Evolutionary conservation across 1,140 invertebrate genomes (phyloP).

Genomic region (Pseudomyrmex cubaensis): DNA sequence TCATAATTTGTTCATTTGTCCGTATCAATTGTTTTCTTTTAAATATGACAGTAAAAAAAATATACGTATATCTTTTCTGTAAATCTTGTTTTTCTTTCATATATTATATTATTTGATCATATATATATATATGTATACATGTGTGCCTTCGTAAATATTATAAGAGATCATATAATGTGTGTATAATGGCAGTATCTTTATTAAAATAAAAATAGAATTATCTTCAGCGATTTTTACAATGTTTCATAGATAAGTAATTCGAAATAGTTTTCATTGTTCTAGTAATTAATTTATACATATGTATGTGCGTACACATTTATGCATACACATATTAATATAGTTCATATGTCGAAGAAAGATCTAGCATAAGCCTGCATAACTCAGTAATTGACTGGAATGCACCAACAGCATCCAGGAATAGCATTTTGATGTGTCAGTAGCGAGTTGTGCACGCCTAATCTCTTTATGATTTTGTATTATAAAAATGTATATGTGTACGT

Average conservation of each 20-base stretch:
- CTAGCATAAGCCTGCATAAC: too few relatives aligned
- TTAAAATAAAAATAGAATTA: conserved; percentile 25
- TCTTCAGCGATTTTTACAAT: background rate
- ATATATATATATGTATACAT: background rate
- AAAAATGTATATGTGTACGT: too few relatives aligned
- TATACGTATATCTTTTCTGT: background rate
- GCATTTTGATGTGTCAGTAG: too few relatives aligned
- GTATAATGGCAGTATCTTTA: conserved; percentile 33
- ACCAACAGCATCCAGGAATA: too few relatives aligned
- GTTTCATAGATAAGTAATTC: background rate
- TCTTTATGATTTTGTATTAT: too few relatives aligned
- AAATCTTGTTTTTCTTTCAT: background rate
- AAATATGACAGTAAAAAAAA: background rate
- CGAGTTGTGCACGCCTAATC: too few relatives aligned
- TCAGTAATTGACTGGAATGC: too few relatives aligned
- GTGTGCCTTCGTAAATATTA: conserved; percentile 25
- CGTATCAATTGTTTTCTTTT: too few relatives aligned
- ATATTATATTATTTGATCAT: conserved; percentile 15
- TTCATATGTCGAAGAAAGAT: background rate
- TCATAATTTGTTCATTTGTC: too few relatives aligned
- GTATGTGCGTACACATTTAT: background rate
- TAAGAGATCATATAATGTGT: conserved; percentile 25
- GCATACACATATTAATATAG: too few relatives aligned
- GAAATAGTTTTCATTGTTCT: conserved; percentile 13
- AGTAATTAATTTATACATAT: background rate